Evolutionary conservation across 2,888 invertebrate species (phyloP).

Genomic region (Luperina nickerlii): DNA sequence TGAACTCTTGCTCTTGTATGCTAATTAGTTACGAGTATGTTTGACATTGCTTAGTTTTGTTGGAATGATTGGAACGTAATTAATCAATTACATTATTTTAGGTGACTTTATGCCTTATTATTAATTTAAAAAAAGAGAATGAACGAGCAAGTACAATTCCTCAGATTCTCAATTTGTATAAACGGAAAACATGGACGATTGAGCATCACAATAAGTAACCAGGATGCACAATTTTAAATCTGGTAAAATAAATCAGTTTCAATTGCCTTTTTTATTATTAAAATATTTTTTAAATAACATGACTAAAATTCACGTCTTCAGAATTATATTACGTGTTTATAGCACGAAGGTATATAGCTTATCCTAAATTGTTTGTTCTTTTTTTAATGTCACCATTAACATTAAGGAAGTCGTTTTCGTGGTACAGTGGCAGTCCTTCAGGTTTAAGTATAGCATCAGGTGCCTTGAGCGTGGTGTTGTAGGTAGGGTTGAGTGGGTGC

Average conservation of each 20-base stretch:
- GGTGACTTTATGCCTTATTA: neutral
- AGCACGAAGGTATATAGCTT: neutral
- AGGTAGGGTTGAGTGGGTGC: slow-evolving; percentile 86
- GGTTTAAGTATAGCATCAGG: slow-evolving; percentile 76
- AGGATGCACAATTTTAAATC: neutral
- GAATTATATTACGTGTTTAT: neutral
- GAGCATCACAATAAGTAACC: no score
- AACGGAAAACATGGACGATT: neutral
- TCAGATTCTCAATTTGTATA: neutral
- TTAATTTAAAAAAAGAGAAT: neutral
- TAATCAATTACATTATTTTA: neutral
- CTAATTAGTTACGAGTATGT: slow-evolving; percentile 25
- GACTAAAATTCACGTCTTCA: neutral
- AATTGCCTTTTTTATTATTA: neutral
- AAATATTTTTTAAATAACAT: neutral
- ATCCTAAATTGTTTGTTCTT: neutral
- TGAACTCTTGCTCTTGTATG: slow-evolving; percentile 40
- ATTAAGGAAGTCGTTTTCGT: slow-evolving; percentile 74
- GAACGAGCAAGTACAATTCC: neutral
- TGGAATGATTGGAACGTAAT: neutral
- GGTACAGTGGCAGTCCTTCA: slow-evolving; percentile 80
- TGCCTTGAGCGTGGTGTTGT: slow-evolving; percentile 74
- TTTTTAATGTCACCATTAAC: slow-evolving; percentile 5
- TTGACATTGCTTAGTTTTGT: slow-evolving; percentile 21
- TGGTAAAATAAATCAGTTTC: slow-evolving; percentile 1